Percentiles rank a stretch among this genome's conserved stretches.
Evolutionary conservation across 2,113 vertebrate genomes (phyloP).

Genomic region (Peromyscus polionotus): DNA sequence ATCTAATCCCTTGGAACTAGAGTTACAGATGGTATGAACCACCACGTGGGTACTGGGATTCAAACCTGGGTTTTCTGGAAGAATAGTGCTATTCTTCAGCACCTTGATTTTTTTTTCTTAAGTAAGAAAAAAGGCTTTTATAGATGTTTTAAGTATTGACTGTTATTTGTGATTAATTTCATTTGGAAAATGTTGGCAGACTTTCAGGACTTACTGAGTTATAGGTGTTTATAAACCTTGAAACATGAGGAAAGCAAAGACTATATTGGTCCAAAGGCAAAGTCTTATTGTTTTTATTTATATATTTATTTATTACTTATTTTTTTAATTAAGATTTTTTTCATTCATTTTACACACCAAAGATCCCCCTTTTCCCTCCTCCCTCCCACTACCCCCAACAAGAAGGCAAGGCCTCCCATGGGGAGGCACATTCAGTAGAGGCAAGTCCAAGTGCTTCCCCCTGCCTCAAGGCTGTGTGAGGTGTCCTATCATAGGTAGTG

Average conservation of each 20-base stretch:
- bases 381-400: too few relatives aligned
- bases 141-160: not conserved
- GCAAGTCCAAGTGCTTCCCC: too few relatives aligned
- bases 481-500: too few relatives aligned
- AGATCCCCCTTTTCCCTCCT: too few relatives aligned
- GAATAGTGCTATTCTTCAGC: not conserved
- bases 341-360: too few relatives aligned
- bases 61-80: not conserved
- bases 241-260: conserved; percentile 55
- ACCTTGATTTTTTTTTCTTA: conserved; percentile 30
- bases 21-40: not conserved
- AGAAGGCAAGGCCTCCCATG: too few relatives aligned
- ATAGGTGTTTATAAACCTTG: not conserved
- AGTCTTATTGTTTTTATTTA: not conserved
- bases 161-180: conserved; percentile 19
- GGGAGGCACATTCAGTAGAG: too few relatives aligned
- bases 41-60: not conserved
- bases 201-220: not conserved
- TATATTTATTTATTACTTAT: too few relatives aligned
- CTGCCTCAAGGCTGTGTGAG: too few relatives aligned
- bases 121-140: not conserved
- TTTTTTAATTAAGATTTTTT: too few relatives aligned
- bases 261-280: not conserved
- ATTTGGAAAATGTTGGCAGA: conserved; percentile 23
- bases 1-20: not conserved